Evolutionary conservation across 2,888 invertebrate species (phyloP), one percentile per base, ranked within the genome.

Genomic region (Pachliopta kotzebuea): DNA sequence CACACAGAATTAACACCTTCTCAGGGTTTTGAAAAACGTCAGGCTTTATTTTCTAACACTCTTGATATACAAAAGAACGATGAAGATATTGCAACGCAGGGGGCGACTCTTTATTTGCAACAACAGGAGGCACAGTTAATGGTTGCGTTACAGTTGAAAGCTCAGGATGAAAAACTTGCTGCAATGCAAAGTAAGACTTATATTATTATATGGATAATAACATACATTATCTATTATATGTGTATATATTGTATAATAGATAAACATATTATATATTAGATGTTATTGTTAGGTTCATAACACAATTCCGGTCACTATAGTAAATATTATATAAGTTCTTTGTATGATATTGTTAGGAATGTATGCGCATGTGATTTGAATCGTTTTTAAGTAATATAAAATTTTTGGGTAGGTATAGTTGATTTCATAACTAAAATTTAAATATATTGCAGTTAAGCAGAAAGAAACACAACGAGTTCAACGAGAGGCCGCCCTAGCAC

Each of bases 121-220:
- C 93, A 94, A 71, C 94, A 94, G 74, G 94, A 94, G 77, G 92
- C 94, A 0, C 94, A 94, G 71, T 71, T 94, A 56, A 84, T 94
- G 85, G 90, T 94, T 54, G 93, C 94, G 11, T 77, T 94, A 69
- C 94, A 94, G 70, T 77, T 94, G 62, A 94, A 94, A 75, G 94
- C 94, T 52, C 94, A 94, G 71, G 94, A 94, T 74, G 93, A 94
- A 71, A 93, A 89, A 75, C 80, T 94, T 45, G 87, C 89, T 8
- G 90, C 92, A 26, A 90, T 94, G 79, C 93, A 93, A 73, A 72
- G 90, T 84, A 85, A 92, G 83, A 45, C 29, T 4, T 29, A 9
- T 6, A 11, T 11, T 14, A 4, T 2, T 29, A 9, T 7, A 11
- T 11, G 4, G 11, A 37, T 37, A 37, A 2, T 14, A 37, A 37